These are phyloP conservation scores for Trachelus stipa DNA, from an alignment of 2,888 invertebrate genomes.

Conservation along the genomic window DNA sequence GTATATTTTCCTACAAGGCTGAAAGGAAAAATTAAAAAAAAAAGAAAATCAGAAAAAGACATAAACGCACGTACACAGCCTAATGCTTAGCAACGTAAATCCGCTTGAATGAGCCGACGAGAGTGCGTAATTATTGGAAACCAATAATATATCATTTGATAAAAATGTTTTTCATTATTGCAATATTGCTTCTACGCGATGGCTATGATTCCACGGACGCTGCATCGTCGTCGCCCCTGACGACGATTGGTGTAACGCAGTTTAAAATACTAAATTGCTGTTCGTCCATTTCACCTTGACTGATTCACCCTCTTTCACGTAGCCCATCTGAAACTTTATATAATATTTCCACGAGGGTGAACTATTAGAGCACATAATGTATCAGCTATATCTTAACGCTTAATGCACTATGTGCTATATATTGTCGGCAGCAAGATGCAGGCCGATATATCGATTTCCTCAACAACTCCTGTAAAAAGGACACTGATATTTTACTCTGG, in stretches of 20 bases:
- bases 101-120: too few relatives aligned
- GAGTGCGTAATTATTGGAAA: too few relatives aligned
- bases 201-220: not conserved
- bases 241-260: slow-evolving; percentile 30
- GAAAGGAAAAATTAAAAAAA: too few relatives aligned
- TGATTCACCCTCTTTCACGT: slow-evolving; percentile 21
- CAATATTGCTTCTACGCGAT: too few relatives aligned
- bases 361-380: slow-evolving; percentile 59
- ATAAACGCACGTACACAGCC: too few relatives aligned
- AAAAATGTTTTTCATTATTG: too few relatives aligned
- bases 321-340: slow-evolving; percentile 17
- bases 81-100: too few relatives aligned
- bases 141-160: too few relatives aligned
- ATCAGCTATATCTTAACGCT: slow-evolving; percentile 35
- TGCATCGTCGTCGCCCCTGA: slow-evolving; percentile 15
- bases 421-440: slow-evolving; percentile 36
- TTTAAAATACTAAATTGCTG: slow-evolving; percentile 36
- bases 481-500: too few relatives aligned
- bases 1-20: too few relatives aligned
- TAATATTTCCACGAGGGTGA: slow-evolving; percentile 49
- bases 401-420: slow-evolving; percentile 8
- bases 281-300: slow-evolving; percentile 36
- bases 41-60: too few relatives aligned
- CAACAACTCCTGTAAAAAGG: not conserved
- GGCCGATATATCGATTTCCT: slow-evolving; percentile 54